Evolutionary conservation across 2,113 vertebrate species (phyloP).

Genomic region (Ageneiosus marmoratus): DNA sequence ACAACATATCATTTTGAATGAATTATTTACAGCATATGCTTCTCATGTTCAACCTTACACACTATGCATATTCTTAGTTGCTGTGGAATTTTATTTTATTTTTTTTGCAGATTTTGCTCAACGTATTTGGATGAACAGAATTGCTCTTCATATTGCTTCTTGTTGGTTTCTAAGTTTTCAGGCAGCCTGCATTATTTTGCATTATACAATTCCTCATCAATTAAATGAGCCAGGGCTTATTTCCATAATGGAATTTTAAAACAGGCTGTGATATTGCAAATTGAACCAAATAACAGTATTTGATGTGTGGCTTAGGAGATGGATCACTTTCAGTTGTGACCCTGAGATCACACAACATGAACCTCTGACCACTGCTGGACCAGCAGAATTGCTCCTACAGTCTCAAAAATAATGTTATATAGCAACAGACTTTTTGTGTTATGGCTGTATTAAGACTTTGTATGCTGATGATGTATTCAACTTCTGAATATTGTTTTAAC

Average conservation of each 20-base stretch:
- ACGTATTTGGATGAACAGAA: not conserved
- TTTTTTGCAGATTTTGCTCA: not conserved
- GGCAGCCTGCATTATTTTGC: not conserved
- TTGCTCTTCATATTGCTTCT: not conserved
- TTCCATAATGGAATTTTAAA: constrained; percentile 1
- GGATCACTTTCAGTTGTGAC: not conserved
- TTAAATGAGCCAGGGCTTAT: too few species aligned
- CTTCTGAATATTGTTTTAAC: too few species aligned
- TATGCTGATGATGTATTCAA: too few species aligned
- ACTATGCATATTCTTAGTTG: not conserved
- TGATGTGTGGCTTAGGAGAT: not conserved
- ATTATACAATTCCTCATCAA: too few species aligned
- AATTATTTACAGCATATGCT: not conserved
- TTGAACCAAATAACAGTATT: not conserved
- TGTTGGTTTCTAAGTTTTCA: not conserved
- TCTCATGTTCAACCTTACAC: not conserved
- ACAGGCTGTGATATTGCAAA: not conserved
- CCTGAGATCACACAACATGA: not conserved
- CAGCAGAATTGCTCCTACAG: not conserved
- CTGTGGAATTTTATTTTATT: not conserved
- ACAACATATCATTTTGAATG: not conserved
- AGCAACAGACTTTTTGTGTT: too few species aligned
- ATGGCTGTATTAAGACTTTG: too few species aligned
- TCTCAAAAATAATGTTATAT: too few species aligned
- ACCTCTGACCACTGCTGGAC: not conserved